A percentile compares a stretch with the other conserved stretches of the same genome.
Conservation (phyloP, 2,888 invertebrate species). For the Metacarcinus magister region DNA sequence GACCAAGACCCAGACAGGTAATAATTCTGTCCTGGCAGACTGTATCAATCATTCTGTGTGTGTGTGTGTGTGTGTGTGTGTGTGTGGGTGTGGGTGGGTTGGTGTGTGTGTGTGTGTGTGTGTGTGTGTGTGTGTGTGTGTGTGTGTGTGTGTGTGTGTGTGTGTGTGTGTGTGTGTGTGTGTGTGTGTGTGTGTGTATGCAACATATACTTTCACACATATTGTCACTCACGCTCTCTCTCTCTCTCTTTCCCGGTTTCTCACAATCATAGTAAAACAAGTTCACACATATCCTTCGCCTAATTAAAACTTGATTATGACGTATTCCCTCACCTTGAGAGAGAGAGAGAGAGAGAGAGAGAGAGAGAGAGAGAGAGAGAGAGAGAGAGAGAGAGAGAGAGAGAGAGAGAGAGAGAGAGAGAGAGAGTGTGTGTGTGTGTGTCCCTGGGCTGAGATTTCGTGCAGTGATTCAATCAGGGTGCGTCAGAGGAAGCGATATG, state of each 20-base stretch:
- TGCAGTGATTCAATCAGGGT: background rate
- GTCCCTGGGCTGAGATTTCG: background rate
- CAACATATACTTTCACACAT: no score
- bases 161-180: background rate
- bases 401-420: background rate
- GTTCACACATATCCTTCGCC: background rate
- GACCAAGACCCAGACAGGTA: background rate
- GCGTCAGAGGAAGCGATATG: background rate
- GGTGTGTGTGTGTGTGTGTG: conserved; percentile 15
- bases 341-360: background rate
- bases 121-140: background rate
- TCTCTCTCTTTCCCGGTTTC: background rate
- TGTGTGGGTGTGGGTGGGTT: conserved; percentile 26
- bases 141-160: background rate
- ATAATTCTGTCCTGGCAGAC: background rate
- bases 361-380: background rate
- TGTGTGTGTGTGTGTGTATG: no score
- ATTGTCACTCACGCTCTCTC: background rate
- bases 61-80: background rate
- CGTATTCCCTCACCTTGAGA: background rate
- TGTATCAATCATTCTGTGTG: background rate
- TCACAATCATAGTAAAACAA: background rate
- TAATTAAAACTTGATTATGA: background rate
- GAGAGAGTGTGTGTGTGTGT: background rate
- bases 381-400: conserved; percentile 27